Evolutionary conservation across 2,888 invertebrate genomes (phyloP).

Genomic region (Drosophila merina): DNA sequence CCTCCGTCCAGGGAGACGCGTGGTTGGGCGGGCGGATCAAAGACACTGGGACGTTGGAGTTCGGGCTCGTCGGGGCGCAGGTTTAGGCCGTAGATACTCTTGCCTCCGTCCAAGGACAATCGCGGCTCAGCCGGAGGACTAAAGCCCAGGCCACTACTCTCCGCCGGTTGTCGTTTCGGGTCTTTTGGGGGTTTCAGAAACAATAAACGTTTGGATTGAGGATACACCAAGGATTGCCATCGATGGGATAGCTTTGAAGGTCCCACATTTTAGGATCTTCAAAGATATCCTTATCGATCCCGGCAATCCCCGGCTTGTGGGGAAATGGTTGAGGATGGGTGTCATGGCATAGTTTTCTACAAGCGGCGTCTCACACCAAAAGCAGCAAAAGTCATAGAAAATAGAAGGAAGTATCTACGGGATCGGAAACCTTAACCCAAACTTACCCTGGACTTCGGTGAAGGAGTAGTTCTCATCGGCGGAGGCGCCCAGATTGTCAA

Average conservation of each 20-base stretch:
- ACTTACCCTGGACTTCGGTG: slow-evolving; percentile 75
- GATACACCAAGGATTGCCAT: neutral
- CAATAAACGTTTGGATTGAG: neutral
- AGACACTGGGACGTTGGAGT: neutral
- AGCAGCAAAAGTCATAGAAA: slow-evolving; percentile 1
- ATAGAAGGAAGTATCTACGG: slow-evolving; percentile 2
- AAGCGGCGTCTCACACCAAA: slow-evolving; percentile 4
- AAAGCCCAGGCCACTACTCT: neutral
- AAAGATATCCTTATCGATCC: neutral
- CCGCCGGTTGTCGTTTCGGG: neutral
- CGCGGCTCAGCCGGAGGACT: neutral
- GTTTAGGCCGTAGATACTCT: neutral
- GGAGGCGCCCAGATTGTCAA: slow-evolving; percentile 70
- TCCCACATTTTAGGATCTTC: neutral
- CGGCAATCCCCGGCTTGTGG: neutral
- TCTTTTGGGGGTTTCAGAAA: neutral
- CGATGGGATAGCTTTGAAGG: neutral
- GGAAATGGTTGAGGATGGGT: neutral
- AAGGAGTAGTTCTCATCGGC: slow-evolving; percentile 71
- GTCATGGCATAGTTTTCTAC: neutral
- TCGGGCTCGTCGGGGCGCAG: neutral
- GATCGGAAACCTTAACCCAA: neutral
- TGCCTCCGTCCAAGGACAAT: neutral
- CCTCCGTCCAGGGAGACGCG: neutral
- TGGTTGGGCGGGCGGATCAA: neutral